Conservation (phyloP, 2,888 invertebrate species). For the Prionchulus punctatus region DNA sequence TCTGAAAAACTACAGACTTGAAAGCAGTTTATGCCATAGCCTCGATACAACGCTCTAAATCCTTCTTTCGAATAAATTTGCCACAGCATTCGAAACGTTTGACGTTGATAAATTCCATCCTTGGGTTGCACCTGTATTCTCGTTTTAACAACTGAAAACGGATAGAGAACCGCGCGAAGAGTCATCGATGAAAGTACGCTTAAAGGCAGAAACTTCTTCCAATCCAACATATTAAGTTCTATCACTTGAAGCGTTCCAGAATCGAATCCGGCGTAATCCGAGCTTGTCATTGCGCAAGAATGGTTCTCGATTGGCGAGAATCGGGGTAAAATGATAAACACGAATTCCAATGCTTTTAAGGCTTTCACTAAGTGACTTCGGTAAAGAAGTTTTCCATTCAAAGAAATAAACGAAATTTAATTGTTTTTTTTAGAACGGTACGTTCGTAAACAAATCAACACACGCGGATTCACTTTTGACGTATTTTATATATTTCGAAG, state of each 20-base stretch:
- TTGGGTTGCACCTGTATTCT: constrained; percentile 51
- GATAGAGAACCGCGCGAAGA: constrained; percentile 61
- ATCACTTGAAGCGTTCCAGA: constrained; percentile 44
- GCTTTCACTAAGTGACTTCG: too few relatives aligned
- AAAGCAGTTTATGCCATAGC: constrained; percentile 83
- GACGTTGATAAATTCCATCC: constrained; percentile 18
- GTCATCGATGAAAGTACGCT: constrained; percentile 73
- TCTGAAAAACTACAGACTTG: constrained; percentile 39
- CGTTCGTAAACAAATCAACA: too few relatives aligned
- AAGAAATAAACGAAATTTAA: too few relatives aligned
- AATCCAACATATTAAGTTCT: constrained; percentile 97
- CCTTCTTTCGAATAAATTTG: constrained; percentile 76
- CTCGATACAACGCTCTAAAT: constrained; percentile 56
- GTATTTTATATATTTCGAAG: too few relatives aligned
- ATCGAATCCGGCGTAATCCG: background rate
- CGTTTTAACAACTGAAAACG: constrained; percentile 80
- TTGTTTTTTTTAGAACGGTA: too few relatives aligned
- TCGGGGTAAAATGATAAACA: too few relatives aligned
- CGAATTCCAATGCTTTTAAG: too few relatives aligned
- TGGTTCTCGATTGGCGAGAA: too few relatives aligned
- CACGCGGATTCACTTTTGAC: too few relatives aligned
- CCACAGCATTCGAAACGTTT: constrained; percentile 66
- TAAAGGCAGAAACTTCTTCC: constrained; percentile 74
- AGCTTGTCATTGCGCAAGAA: constrained; percentile 2
- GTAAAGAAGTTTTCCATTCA: too few relatives aligned